These are phyloP conservation scores for Lasiommata megera DNA, from an alignment of 2,888 invertebrate genomes.

Conservation along the genomic window DNA sequence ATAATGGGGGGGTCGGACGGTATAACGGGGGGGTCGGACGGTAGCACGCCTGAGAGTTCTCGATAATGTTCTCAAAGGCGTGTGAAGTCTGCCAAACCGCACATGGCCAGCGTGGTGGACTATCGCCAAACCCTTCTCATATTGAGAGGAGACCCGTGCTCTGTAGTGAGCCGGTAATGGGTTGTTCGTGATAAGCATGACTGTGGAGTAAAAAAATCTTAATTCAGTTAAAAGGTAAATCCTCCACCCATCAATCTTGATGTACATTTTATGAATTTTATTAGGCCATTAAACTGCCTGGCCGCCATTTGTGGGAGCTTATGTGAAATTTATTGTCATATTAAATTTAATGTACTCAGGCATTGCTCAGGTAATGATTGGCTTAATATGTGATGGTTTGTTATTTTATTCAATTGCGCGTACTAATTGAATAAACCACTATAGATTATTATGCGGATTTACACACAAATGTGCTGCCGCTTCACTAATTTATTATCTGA, in stretches of 20 bases:
- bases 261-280: not conserved
- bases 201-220: too few relatives aligned
- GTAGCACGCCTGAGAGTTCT: too few relatives aligned
- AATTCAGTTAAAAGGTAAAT: not conserved
- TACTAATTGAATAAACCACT: conserved; percentile 19
- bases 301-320: not conserved
- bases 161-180: too few relatives aligned
- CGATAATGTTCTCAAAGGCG: too few relatives aligned
- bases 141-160: too few relatives aligned
- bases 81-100: too few relatives aligned
- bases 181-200: too few relatives aligned
- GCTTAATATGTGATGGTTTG: not conserved
- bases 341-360: not conserved
- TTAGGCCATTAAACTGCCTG: not conserved
- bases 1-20: too few relatives aligned
- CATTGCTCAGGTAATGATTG: not conserved
- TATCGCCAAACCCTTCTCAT: too few relatives aligned
- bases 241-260: not conserved
- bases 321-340: not conserved
- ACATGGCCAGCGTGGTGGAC: too few relatives aligned
- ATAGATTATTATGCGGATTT: conserved; percentile 19
- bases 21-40: too few relatives aligned
- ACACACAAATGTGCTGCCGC: conserved; percentile 11
- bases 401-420: conserved; percentile 19
- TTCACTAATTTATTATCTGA: conserved; percentile 23